Percentiles rank a stretch among this genome's conserved stretches.
These are phyloP conservation scores for Nannospalax galili DNA, from an alignment of 2,113 vertebrate genomes.

Conservation along the genomic window DNA sequence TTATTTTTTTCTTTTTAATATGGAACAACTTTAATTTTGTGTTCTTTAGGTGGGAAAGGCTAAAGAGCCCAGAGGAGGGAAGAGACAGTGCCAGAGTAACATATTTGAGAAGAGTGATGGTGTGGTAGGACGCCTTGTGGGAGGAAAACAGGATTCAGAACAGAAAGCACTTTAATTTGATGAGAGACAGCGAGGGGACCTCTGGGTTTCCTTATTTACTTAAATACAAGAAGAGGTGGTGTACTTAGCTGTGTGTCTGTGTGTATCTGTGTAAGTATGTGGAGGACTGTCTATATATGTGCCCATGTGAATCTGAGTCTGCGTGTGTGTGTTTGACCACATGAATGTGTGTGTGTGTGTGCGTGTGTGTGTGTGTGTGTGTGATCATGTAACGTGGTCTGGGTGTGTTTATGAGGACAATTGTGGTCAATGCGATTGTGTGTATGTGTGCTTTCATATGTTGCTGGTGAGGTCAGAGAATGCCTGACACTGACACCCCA, in stretches of 20 bases:
- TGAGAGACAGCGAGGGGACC: accelerated
- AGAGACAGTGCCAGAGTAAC: neutral
- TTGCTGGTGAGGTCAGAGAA: neutral
- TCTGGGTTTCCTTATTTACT: neutral
- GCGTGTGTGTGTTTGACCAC: neutral
- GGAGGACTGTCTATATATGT: no score
- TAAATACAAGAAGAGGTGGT: neutral
- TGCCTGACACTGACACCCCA: no score
- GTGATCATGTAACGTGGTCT: no score
- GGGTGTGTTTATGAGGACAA: no score
- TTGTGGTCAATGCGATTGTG: no score
- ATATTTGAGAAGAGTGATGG: no score
- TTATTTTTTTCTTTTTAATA: no score
- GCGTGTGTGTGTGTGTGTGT: neutral
- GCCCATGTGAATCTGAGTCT: neutral
- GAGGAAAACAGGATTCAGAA: no score
- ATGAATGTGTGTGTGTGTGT: neutral
- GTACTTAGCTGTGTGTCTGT: neutral
- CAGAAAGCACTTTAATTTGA: neutral
- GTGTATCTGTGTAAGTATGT: neutral
- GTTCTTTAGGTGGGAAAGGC: neutral
- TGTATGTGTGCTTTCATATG: no score
- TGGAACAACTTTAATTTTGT: neutral
- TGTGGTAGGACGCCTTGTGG: neutral
- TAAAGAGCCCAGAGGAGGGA: neutral